These are phyloP conservation scores for Addax nasomaculatus DNA, from an alignment of 2,113 vertebrate genomes.

Conservation along the genomic window DNA sequence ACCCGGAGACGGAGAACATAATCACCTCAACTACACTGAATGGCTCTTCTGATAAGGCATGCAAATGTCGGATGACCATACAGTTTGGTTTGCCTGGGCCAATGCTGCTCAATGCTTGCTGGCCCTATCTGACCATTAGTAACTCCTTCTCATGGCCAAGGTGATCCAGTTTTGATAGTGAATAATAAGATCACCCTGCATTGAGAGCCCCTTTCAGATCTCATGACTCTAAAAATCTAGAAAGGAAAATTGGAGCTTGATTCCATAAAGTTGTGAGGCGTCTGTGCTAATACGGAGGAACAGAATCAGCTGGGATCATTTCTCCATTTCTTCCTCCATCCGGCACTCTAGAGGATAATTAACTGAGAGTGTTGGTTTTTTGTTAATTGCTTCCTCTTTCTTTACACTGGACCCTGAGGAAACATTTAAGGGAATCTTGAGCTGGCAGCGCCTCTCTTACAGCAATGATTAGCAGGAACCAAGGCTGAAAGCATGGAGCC, in stretches of 20 bases:
- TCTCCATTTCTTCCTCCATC: neutral
- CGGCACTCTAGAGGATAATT: conserved; percentile 29
- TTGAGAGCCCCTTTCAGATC: neutral
- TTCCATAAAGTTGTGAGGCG: neutral
- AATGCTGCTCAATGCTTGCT: neutral
- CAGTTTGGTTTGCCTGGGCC: neutral
- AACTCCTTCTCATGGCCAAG: neutral
- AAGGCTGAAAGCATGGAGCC: neutral
- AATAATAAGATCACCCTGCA: neutral
- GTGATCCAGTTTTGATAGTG: neutral
- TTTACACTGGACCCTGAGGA: neutral
- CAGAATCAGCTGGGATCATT: neutral
- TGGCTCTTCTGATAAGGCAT: neutral
- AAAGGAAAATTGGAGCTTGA: neutral
- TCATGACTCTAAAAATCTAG: neutral
- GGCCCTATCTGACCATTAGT: neutral
- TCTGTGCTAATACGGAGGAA: neutral
- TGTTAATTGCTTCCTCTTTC: neutral
- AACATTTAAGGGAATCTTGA: neutral
- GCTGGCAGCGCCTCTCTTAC: neutral
- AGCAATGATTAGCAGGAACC: neutral
- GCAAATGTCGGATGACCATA: neutral
- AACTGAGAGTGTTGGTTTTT: neutral
- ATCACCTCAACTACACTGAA: neutral
- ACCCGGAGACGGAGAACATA: neutral